phyloP scores from a whole-genome alignment of 1,140 invertebrate species.

The Hormaphis cornu region DNA sequence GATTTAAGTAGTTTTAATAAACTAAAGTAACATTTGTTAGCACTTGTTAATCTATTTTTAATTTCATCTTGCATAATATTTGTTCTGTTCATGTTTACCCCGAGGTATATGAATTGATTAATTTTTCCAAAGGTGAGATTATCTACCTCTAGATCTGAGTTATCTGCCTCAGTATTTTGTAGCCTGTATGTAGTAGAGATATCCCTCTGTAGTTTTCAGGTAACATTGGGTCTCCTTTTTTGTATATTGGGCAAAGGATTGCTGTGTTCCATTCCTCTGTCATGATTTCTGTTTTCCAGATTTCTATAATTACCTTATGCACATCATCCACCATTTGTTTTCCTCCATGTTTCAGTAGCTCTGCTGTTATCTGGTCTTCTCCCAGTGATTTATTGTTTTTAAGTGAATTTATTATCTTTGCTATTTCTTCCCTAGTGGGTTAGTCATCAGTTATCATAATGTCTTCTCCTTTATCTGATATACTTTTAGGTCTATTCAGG shows the following conservation, averaged over 20 bases:
- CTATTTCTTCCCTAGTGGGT: too few relatives aligned
- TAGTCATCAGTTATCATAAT: too few relatives aligned
- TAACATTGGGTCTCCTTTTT: slow-evolving; percentile 19
- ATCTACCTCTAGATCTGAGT: too few relatives aligned
- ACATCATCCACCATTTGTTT: not conserved
- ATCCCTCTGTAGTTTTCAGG: slow-evolving; percentile 38
- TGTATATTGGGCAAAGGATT: not conserved
- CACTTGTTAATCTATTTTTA: not conserved
- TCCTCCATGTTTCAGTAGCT: not conserved
- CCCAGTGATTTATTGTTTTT: too few relatives aligned
- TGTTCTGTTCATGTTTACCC: not conserved
- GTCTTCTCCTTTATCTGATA: too few relatives aligned
- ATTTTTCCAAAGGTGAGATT: not conserved
- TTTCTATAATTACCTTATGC: not conserved
- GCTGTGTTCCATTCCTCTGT: not conserved
- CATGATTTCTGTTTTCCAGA: too few relatives aligned
- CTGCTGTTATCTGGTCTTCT: not conserved
- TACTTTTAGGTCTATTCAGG: too few relatives aligned
- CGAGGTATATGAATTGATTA: not conserved
- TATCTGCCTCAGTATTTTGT: slow-evolving; percentile 36
- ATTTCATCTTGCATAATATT: not conserved
- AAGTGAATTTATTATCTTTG: too few relatives aligned
- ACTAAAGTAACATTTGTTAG: not conserved
- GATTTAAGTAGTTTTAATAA: not conserved
- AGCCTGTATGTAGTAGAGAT: slow-evolving; percentile 31